Evolutionary conservation across 2,888 invertebrate species (phyloP), one percentile per base, ranked within the genome.

Genomic region (Nomada ruficornis): DNA sequence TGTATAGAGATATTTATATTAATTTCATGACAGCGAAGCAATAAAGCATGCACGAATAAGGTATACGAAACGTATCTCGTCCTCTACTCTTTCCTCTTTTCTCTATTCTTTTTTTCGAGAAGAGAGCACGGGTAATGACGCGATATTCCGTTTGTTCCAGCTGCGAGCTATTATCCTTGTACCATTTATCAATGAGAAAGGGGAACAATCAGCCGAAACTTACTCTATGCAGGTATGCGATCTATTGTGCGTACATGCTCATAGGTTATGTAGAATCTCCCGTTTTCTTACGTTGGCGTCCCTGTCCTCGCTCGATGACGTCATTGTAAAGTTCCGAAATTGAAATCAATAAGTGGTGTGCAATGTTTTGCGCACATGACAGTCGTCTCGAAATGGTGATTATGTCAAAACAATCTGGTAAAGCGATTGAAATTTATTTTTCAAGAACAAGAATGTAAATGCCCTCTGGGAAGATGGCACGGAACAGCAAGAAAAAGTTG

Each of bases 311-410:
- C 57, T 20, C 62, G 26, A 85, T 92, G 91, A 92, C 92, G 92
- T 92, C 92, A 91, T 88, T 83, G 73, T 82, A 82, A 87, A 90
- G 88, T 87, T 87, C 88, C 91, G 90, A 92, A 92, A 91, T 92
- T 91, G 91, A 91, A 93, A 93, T 93, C 93, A 93, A 93, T 93
- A 93, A 92, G 89, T 88, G 90, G 89, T 88, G 87, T 84, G 85
- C 84, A 88, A 86, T 90, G 89, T 88, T 86, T 90, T 88, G 88
- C 86, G 84, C 87, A 87, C 89, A 88, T 86, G 87, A 86, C 86
- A 86, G 87, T 89, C 83, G 84, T 86, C 86, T 89, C 89, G 91
- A 92, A 90, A 92, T 92, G 92, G 92, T 91, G 90, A 91, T 92
- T 90, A 91, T 91, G 91, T 89, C 90, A 91, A 93, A 92, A 92